Conservation (phyloP, 2,113 vertebrate species). For the Plecotus auritus region DNA sequence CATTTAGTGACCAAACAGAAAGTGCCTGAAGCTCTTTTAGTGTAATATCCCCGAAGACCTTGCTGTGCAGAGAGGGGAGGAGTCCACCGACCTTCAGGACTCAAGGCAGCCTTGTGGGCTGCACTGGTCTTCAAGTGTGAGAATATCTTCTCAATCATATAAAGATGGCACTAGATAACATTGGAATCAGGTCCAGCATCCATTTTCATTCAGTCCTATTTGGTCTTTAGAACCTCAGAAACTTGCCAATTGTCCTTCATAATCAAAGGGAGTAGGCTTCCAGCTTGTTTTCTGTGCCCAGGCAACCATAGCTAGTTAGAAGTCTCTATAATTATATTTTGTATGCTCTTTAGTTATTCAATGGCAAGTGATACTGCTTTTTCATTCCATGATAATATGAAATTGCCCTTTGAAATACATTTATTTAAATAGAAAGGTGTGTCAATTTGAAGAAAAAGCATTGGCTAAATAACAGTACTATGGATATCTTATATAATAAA, state of each 20-base stretch:
- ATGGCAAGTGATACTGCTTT: background rate
- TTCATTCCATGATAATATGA: background rate
- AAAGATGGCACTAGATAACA: background rate
- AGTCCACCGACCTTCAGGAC: background rate
- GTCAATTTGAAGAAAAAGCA: background rate
- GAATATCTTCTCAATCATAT: background rate
- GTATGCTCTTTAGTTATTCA: background rate
- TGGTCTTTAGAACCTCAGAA: background rate
- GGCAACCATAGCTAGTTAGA: background rate
- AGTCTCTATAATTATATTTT: background rate
- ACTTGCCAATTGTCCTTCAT: background rate
- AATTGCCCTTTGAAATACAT: background rate
- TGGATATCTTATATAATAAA: no score
- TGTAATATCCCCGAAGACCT: no score
- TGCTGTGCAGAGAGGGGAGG: background rate
- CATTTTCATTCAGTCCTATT: background rate
- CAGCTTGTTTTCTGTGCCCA: background rate
- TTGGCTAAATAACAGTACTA: background rate
- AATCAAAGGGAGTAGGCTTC: background rate
- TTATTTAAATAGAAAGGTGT: background rate
- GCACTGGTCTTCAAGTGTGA: background rate
- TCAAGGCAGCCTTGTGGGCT: rapidly evolving
- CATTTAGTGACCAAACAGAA: background rate
- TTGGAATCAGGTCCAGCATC: background rate
- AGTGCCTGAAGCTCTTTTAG: background rate